Base-by-base conservation (phyloP, 2,113 vertebrate species). In the Sphaerodactylus townsendi region DNA sequence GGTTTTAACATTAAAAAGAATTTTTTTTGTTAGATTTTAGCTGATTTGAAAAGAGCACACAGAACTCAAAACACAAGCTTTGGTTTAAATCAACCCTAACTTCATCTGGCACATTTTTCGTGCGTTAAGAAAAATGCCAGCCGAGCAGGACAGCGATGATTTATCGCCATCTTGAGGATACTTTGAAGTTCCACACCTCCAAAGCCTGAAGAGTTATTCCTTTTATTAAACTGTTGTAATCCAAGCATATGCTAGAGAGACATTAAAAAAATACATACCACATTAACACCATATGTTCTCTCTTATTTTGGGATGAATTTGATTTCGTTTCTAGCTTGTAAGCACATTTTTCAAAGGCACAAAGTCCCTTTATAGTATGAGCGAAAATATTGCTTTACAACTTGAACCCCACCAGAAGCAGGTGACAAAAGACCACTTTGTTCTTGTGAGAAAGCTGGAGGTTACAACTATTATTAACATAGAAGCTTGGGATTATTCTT, bases 131-230 rank as follows among this genome's bases (percentile, higher is more conserved):
- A 77, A 0, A 3, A 48, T 53, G 78, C 30, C 1, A 44, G n/a
- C 6, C 13, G 50, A 48, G 19, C 28, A 0, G 28, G 78, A 21
- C 10, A 81, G 0, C 88, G 79, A 77, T 59, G 59, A 81, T 19
- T 21, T 79, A 88, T 77, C 87, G 93, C 94, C 94, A 94, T 79
- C 94, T 85, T 81, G 91, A 90, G 94, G 92, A 44, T 84, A 50
- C 3, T 46, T 50, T 4, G 17, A 39, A 82, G 85, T 89, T 92
- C 56, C 86, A 77, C 92, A 91, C 0, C 1, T 15, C 44, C 65
- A 76, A 78, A 69, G 0, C 35, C 59, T 78, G 66, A 44, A 0
- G 1, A 1, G n/a, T 1, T 0, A 23, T 0, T 1, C 23, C 35
- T 39, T 39, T 37, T 68, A 81, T 25, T n/a, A 65, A 62, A 46